phyloP scores from a whole-genome alignment of 2,113 vertebrate genomes.

The Thamnaconus septentrionalis region DNA sequence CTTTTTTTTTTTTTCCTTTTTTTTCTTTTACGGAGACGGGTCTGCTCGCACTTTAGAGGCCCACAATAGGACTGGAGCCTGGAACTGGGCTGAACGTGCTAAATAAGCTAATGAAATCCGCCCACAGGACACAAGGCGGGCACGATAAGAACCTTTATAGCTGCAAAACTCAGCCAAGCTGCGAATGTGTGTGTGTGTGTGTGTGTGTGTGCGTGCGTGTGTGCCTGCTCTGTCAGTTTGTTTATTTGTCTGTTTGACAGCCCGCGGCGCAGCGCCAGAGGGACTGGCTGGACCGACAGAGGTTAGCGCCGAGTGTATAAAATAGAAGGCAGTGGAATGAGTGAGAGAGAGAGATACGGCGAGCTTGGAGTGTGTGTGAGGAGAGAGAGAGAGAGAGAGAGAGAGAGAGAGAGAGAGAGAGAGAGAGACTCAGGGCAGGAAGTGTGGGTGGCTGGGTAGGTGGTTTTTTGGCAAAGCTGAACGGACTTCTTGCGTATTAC shows the following conservation, averaged over 20 bases:
- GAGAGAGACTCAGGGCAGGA: slow-evolving; percentile 59
- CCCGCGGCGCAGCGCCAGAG: slow-evolving; percentile 45
- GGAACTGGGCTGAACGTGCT: slow-evolving; percentile 64
- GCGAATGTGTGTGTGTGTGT: slow-evolving; percentile 13
- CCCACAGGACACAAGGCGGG: slow-evolving; percentile 68
- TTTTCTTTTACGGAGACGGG: slow-evolving; percentile 52
- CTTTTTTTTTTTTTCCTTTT: too few relatives aligned
- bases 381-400: slow-evolving; percentile 43
- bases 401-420: slow-evolving; percentile 36
- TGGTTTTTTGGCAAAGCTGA: slow-evolving; percentile 66
- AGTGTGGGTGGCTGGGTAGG: slow-evolving; percentile 72
- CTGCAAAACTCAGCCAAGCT: slow-evolving; percentile 56
- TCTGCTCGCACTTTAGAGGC: slow-evolving; percentile 57
- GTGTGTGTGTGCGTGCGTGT: too few relatives aligned
- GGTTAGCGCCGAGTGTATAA: slow-evolving; percentile 60
- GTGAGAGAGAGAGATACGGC: slow-evolving; percentile 11
- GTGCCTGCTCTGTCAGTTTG: slow-evolving; percentile 59
- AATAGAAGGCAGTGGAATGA: slow-evolving; percentile 57
- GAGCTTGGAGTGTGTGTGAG: slow-evolving; percentile 28
- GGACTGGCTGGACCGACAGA: slow-evolving; percentile 62
- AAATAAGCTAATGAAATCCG: slow-evolving; percentile 73
- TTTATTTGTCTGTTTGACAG: slow-evolving; percentile 70
- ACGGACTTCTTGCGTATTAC: slow-evolving; percentile 64
- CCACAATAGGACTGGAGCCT: slow-evolving; percentile 61
- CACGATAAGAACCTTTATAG: slow-evolving; percentile 72